Evolutionary conservation across 2,797 vertebrate genomes (phyloP), one percentile per base, ranked within the genome.

Genomic region (Periparus ater): DNA sequence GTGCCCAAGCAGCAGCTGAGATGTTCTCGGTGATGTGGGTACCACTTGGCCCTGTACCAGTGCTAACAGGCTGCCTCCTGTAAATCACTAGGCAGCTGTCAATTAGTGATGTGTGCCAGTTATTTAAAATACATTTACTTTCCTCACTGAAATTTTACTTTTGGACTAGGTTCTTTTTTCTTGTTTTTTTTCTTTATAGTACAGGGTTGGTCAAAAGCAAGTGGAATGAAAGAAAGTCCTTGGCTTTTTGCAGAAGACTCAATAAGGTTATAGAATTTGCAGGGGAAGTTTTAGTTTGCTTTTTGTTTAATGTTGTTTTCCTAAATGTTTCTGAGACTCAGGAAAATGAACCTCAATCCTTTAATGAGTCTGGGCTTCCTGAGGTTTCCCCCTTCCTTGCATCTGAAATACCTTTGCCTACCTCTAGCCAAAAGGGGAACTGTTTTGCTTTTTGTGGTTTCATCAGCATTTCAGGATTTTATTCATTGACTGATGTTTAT

Each of bases 261-360:
- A 95, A 72, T 91, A 61, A 82, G 61, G 51, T 93, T 94, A 90
- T 63, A 93, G 95, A 94, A 66, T 27, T 62, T 57, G 13, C 45
- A 90, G 61, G 42, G 89, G 85, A 96, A 96, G 83, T 71, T 92
- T 91, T 44, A 84, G 88, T 94, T 96, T 96, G 73, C 54, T 95
- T 96, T 95, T 97, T 97, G 94, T 95, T 93, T 89, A 87, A 92
- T 89, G 81, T 83, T 95, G 71, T 87, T 96, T 97, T 96, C 66
- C 88, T 71, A 94, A 96, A 83, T 88, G 80, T 82, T 88, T 92
- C 72, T 89, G 95, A 83, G 73, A 93, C 88, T 95, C 58, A 44
- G 53, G 45, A 85, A 96, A 97, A 90, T 2, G 78, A 93, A 95
- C 36, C 57, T 89, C 93, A 93, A 42, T 91, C 84, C 67, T 94